phyloP scores from a whole-genome alignment of 2,888 invertebrate species.

The Stenurella melanura region DNA sequence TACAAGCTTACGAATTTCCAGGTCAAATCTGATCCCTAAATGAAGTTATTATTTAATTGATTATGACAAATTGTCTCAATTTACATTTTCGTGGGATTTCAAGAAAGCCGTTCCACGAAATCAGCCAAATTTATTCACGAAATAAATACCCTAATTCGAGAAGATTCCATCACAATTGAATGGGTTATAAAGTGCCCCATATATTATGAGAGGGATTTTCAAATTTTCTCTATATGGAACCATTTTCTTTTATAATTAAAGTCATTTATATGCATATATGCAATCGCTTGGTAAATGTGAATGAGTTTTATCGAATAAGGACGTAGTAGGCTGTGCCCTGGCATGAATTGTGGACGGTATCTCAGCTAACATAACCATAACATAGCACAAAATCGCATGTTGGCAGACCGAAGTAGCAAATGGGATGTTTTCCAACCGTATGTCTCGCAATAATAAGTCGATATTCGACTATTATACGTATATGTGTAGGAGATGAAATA shows the following conservation, averaged over 20 bases:
- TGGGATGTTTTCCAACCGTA: conserved; percentile 21
- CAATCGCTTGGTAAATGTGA: conserved; percentile 52
- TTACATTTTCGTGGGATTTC: conserved; percentile 35
- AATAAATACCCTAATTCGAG: conserved; percentile 40
- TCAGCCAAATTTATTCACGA: conserved; percentile 38
- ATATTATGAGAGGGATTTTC: conserved; percentile 43
- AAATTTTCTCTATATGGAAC: conserved; percentile 46
- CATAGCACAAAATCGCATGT: conserved; percentile 39
- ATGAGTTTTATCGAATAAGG: conserved; percentile 54
- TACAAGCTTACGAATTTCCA: conserved; percentile 27
- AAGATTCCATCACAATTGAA: conserved; percentile 42
- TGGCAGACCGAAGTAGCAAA: conserved; percentile 15
- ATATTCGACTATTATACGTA: neutral
- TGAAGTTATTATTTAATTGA: conserved; percentile 39
- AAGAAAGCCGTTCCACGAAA: conserved; percentile 29
- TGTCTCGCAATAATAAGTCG: conserved; percentile 1
- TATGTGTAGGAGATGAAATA: too few species aligned
- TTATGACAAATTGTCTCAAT: conserved; percentile 43
- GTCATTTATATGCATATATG: conserved; percentile 58
- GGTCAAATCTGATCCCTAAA: conserved; percentile 22
- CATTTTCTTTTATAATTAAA: conserved; percentile 58
- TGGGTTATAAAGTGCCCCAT: conserved; percentile 40
- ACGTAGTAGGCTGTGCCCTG: conserved; percentile 44
- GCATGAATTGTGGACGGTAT: conserved; percentile 37
- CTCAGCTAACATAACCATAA: conserved; percentile 35